Base-by-base conservation (phyloP, 2,113 vertebrate genomes). In the Passer montanus region DNA sequence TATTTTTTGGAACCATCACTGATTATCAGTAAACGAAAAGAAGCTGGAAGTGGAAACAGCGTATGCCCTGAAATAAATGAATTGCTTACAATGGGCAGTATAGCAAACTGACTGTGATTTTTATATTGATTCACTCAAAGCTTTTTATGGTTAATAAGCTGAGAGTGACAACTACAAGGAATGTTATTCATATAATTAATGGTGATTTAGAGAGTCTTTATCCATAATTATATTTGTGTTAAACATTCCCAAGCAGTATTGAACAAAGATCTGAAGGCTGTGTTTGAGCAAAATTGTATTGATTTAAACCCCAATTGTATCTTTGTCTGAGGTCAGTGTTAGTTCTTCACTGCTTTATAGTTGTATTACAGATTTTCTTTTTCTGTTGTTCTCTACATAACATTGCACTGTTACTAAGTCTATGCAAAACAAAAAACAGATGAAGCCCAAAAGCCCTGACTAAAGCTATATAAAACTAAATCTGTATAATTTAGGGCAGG, bases 81-180 rank as follows among this genome's bases (percentile, higher is more conserved):
- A 55, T 72, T 82, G 23, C 6, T 91, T 43, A 52, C 2, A 5
- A 43, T 63, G 27, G 27, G 9, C 33, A 85, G 21, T 49, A 91
- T 81, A 91, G 27, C 37, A 93, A 91, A 18, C 8, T 77, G 53
- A 20, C 41, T 77, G 17, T 44, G 64, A 52, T 55, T 56, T 90
- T 91, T 69, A 16, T 67, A 78, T 75, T 67, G 62, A 87, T 59
- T 69, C 35, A 72, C 47, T 86, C 47, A 62, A 92, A 87, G 23
- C 13, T 62, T 89, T 92, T 87, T 69, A 69, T 92, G 59, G 55
- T 75, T 94, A 95, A 88, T 73, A 90, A 94, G 18, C 17, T 47
- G 33, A 91, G 53, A 91, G 84, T 84, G 50, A 67, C 33, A 70
- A 78, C 21, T 37, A 21, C 56, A 55, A 74, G 21, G 31, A 67